Conservation (phyloP, 2,797 vertebrate genomes). For the Prunella strophiata region DNA sequence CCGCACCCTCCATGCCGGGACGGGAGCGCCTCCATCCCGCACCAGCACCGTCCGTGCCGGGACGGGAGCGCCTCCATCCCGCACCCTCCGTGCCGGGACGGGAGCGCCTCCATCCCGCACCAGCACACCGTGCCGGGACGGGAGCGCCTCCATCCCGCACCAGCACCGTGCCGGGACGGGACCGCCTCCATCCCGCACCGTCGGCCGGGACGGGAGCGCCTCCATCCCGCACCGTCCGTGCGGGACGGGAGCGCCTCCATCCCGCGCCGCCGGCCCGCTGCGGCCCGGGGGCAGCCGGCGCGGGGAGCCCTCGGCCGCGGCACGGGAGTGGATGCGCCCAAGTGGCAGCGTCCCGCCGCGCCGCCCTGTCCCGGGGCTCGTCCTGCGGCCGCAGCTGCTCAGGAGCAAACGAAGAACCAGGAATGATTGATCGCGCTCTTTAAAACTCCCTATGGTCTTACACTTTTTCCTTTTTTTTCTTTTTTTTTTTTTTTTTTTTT, state of each 20-base stretch:
- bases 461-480: accelerated
- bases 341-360: not conserved
- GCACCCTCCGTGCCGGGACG: not conserved
- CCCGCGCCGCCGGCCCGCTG: not conserved
- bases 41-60: no score
- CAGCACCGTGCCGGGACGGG: not conserved
- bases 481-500: not conserved
- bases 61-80: no score
- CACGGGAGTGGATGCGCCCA: not conserved
- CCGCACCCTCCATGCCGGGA: no score
- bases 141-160: no score
- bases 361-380: not conserved
- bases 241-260: no score
- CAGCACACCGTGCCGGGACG: no score
- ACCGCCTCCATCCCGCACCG: no score
- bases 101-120: no score
- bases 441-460: not conserved
- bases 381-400: not conserved
- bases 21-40: no score
- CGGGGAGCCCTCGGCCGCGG: not conserved
- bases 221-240: no score
- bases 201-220: no score
- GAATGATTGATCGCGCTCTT: accelerated
- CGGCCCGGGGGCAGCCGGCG: not conserved
- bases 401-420: not conserved